These are phyloP conservation scores for Eucera pruinosa DNA, from an alignment of 2,888 invertebrate species.

Conservation along the genomic window DNA sequence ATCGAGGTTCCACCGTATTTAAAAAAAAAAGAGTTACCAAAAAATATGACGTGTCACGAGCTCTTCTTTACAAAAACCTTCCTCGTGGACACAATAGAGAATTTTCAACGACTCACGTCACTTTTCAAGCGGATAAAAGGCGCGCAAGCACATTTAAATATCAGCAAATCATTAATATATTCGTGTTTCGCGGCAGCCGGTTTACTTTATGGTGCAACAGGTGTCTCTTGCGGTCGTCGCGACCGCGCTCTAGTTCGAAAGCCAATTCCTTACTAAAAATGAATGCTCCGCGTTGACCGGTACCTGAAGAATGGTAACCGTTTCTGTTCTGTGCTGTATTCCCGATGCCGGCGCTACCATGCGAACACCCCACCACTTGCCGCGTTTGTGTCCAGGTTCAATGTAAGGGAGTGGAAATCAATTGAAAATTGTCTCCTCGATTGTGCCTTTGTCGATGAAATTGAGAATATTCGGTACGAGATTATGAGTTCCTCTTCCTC, in stretches of 20 bases:
- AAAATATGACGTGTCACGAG: background rate
- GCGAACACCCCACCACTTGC: slow-evolving; percentile 41
- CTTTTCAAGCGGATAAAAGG: slow-evolving; percentile 12
- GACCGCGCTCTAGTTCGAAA: slow-evolving; percentile 41
- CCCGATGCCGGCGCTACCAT: slow-evolving; percentile 33
- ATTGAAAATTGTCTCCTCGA: slow-evolving; percentile 26
- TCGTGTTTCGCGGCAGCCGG: slow-evolving; percentile 25
- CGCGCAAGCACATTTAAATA: slow-evolving; percentile 14
- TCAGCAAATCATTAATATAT: background rate
- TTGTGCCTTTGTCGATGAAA: background rate
- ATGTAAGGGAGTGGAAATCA: slow-evolving; percentile 16
- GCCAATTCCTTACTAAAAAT: slow-evolving; percentile 43
- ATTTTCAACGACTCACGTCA: slow-evolving; percentile 18
- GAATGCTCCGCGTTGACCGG: slow-evolving; percentile 41
- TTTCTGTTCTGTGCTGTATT: slow-evolving; percentile 27
- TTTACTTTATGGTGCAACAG: slow-evolving; percentile 48
- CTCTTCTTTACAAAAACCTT: background rate
- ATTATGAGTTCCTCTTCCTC: slow-evolving; percentile 51
- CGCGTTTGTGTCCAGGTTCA: background rate
- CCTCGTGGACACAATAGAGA: background rate
- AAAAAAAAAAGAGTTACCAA: slow-evolving; percentile 6
- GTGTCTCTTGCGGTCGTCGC: slow-evolving; percentile 40
- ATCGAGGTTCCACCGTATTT: too few relatives aligned
- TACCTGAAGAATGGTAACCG: slow-evolving; percentile 50
- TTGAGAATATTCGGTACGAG: background rate